A percentile compares a stretch with the other conserved stretches of the same genome.
These are phyloP conservation scores for Ariopsis seemanni DNA, from an alignment of 2,113 vertebrate species.

Conservation along the genomic window DNA sequence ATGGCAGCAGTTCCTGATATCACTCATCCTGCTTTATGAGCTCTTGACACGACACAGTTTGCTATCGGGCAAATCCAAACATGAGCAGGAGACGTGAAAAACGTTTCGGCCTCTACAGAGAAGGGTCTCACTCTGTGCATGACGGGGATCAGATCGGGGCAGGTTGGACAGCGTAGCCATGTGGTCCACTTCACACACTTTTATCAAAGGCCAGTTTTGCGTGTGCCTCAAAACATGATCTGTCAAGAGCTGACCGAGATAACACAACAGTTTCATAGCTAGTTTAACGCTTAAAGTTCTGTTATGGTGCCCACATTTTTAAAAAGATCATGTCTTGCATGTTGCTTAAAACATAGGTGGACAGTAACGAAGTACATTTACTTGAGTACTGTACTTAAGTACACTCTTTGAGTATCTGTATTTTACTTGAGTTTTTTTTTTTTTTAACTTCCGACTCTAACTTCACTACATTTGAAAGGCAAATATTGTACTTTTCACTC, in stretches of 20 bases:
- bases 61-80: conserved; percentile 24
- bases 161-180: conserved; percentile 33
- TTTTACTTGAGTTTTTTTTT: too few species aligned
- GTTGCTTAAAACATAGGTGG: background rate
- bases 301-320: background rate
- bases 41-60: conserved; percentile 9
- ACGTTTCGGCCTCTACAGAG: conserved; percentile 37
- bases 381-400: too few species aligned
- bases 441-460: too few species aligned
- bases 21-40: conserved; percentile 31
- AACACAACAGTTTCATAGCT: conserved; percentile 1
- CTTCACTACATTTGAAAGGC: too few species aligned
- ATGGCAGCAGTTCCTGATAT: conserved; percentile 6
- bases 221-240: conserved; percentile 20
- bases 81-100: conserved; percentile 32
- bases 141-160: background rate
- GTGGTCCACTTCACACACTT: conserved; percentile 47
- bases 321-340: background rate
- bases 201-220: conserved; percentile 38
- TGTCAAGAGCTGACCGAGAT: conserved; percentile 29
- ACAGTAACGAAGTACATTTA: too few species aligned
- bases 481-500: too few species aligned
- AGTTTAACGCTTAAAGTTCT: background rate
- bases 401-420: too few species aligned
- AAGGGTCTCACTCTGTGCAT: background rate